phyloP scores from a whole-genome alignment of 1,140 invertebrate species.

The Gonatopus flavifemur region DNA sequence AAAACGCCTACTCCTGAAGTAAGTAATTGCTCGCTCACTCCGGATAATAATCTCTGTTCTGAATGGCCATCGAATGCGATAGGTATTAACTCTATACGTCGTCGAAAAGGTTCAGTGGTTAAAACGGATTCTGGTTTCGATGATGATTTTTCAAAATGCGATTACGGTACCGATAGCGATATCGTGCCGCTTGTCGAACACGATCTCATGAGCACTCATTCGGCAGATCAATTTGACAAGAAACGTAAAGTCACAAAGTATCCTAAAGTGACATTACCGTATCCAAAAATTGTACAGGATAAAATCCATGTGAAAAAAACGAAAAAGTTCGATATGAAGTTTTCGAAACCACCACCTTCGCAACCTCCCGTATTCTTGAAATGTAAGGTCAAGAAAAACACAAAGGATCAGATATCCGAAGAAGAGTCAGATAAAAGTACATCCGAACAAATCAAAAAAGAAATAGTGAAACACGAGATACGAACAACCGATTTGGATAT shows the following conservation, averaged over 20 bases:
- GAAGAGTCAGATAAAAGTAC: too few relatives aligned
- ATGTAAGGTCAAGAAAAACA: slow-evolving; percentile 35
- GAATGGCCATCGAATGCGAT: slow-evolving; percentile 22
- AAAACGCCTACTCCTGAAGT: slow-evolving; percentile 56
- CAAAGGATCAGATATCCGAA: slow-evolving; percentile 9
- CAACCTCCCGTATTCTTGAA: slow-evolving; percentile 44
- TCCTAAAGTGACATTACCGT: slow-evolving; percentile 36
- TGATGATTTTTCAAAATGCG: slow-evolving; percentile 1
- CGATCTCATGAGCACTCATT: slow-evolving; percentile 10
- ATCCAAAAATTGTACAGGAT: slow-evolving; percentile 33
- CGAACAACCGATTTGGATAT: slow-evolving; percentile 54
- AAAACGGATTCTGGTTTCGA: slow-evolving; percentile 14
- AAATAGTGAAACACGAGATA: background rate
- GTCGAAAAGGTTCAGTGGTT: slow-evolving; percentile 42
- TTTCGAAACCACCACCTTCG: slow-evolving; percentile 35
- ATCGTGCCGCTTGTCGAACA: background rate
- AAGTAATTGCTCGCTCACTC: slow-evolving; percentile 53
- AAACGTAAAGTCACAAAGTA: slow-evolving; percentile 32
- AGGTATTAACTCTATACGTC: slow-evolving; percentile 40
- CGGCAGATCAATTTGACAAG: background rate
- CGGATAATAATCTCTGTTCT: slow-evolving; percentile 33
- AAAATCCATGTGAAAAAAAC: slow-evolving; percentile 19
- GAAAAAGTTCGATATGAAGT: slow-evolving; percentile 28
- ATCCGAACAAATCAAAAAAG: slow-evolving; percentile 1
- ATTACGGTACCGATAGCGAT: background rate